Base-by-base conservation (phyloP, 2,888 invertebrate species). In the Scaptomyza polygonia region DNA sequence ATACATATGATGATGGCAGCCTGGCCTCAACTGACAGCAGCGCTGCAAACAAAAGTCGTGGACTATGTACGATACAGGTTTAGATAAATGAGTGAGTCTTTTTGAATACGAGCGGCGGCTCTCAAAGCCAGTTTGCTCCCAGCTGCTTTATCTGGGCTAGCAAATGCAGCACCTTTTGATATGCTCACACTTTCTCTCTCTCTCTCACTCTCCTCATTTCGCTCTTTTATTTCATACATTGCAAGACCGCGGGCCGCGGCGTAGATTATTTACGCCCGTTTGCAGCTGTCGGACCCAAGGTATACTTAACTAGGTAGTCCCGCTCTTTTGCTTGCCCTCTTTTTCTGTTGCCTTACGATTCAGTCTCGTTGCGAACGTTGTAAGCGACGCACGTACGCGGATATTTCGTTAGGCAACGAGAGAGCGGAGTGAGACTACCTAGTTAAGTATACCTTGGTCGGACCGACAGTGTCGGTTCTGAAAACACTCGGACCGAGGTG, bases 401-500 rank as follows among this genome's bases (percentile, higher is more conserved):
- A n/a, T n/a, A n/a, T n/a, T n/a, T n/a, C n/a, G n/a, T n/a, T n/a
- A n/a, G n/a, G n/a, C n/a, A n/a, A n/a, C n/a, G n/a, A n/a, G n/a
- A n/a, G n/a, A n/a, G n/a, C n/a, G n/a, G n/a, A n/a, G n/a, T n/a
- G n/a, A n/a, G n/a, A n/a, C n/a, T n/a, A n/a, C n/a, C n/a, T 21
- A 21, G 1, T 3, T 21, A 21, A 21, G 21, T 21, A 21, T 21
- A 3, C 21, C 21, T 21, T 21, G 21, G 21, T 21, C 21, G 21
- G 21, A 21, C 2, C n/a, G n/a, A n/a, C n/a, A n/a, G n/a, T n/a
- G n/a, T n/a, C n/a, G n/a, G n/a, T n/a, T 39, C 34, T 12, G 43
- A 43, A 61, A 51, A 62, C 56, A 32, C 52, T 64, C 67, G 67
- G 54, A 82, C 90, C 90, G 90, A 90, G 90, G 88, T 90, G 77